Percentiles rank a stretch among this genome's conserved stretches.
These are phyloP conservation scores for Lasioglossum morio DNA, from an alignment of 2,888 invertebrate species.

Conservation along the genomic window DNA sequence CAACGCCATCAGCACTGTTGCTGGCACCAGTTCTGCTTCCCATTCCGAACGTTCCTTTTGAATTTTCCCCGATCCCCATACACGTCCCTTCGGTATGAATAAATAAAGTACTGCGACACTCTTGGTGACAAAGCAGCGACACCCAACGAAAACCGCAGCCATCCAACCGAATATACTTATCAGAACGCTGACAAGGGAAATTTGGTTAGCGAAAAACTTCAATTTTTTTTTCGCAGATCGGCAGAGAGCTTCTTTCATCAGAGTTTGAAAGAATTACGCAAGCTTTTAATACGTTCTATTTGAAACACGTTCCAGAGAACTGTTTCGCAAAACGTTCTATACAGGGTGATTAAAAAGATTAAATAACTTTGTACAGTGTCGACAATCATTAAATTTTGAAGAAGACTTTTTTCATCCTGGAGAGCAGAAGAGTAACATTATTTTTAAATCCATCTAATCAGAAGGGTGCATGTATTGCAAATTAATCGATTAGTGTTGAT, in stretches of 20 bases:
- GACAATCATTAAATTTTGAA: too few species aligned
- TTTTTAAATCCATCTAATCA: too few species aligned
- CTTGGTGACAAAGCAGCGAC: conserved; percentile 33
- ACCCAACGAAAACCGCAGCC: conserved; percentile 27
- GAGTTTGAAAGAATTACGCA: background rate
- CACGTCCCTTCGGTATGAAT: conserved; percentile 78
- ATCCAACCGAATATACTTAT: background rate
- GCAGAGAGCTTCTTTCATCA: background rate
- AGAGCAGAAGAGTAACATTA: too few species aligned
- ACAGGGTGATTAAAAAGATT: too few species aligned
- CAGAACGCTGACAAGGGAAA: background rate
- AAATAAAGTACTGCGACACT: conserved; percentile 77
- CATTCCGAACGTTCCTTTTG: conserved; percentile 75
- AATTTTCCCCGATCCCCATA: conserved; percentile 74
- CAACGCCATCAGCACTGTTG: conserved; percentile 75
- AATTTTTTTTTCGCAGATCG: background rate
- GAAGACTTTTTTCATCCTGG: too few species aligned
- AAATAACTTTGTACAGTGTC: too few species aligned
- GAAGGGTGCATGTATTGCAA: background rate
- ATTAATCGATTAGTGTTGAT: background rate
- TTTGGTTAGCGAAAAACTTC: background rate
- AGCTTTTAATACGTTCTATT: background rate
- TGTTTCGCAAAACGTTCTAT: too few species aligned
- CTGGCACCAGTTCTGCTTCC: conserved; percentile 72
- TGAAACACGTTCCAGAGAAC: too few species aligned